A percentile compares a stretch with the other conserved stretches of the same genome.
Evolutionary conservation across 2,797 vertebrate genomes (phyloP).

Genomic region (Rhinophrynus dorsalis): DNA sequence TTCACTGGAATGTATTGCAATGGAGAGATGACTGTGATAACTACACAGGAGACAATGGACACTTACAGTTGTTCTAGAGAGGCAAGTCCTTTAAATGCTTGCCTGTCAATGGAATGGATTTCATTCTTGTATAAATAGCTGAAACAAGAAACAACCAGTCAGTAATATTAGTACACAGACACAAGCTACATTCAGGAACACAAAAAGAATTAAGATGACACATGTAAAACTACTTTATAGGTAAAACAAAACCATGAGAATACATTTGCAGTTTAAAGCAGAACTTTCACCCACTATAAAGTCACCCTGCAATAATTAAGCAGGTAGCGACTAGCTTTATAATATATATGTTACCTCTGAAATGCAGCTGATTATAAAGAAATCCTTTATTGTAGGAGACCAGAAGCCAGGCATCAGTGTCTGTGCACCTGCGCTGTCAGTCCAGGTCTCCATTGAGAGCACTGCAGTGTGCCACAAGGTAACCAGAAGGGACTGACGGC

Average conservation of each 20-base stretch:
- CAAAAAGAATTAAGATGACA: slow-evolving; percentile 56
- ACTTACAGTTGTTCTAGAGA: slow-evolving; percentile 99
- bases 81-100: slow-evolving; percentile 99
- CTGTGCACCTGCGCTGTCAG: too few relatives aligned
- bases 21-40: neutral
- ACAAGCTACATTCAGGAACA: slow-evolving; percentile 56
- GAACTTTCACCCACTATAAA: neutral
- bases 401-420: too few relatives aligned
- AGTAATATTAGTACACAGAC: slow-evolving; percentile 83
- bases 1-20: too few relatives aligned
- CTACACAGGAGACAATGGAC: slow-evolving; percentile 54
- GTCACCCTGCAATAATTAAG: too few relatives aligned
- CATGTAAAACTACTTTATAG: slow-evolving; percentile 23
- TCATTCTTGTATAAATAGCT: slow-evolving; percentile 99
- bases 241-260: neutral
- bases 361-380: too few relatives aligned
- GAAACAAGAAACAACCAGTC: slow-evolving; percentile 91
- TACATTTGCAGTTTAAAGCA: neutral
- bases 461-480: too few relatives aligned
- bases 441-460: too few relatives aligned
- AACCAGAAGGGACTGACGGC: too few relatives aligned
- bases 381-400: too few relatives aligned
- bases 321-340: too few relatives aligned
- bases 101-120: slow-evolving; percentile 99
- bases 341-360: too few relatives aligned